A percentile compares a stretch with the other conserved stretches of the same genome.
These are phyloP conservation scores for Mimumesa dahlbomi DNA, from an alignment of 2,888 invertebrate species.

Conservation along the genomic window DNA sequence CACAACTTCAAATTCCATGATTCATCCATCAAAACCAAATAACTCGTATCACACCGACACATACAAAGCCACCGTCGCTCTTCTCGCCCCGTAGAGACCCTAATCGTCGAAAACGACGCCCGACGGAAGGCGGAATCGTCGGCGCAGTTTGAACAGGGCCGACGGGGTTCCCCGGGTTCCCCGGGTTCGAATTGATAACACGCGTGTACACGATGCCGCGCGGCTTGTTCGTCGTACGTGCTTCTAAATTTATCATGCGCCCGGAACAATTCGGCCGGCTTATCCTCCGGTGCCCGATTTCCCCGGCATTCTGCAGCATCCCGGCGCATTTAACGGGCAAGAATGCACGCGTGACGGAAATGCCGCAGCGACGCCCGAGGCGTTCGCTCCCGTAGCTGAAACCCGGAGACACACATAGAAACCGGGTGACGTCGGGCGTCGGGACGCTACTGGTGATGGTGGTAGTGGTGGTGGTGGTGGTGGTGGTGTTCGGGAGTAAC, in stretches of 20 bases:
- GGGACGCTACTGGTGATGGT: too few species aligned
- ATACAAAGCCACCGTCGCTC: too few species aligned
- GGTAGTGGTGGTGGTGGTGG: too few species aligned
- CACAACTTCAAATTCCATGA: too few species aligned
- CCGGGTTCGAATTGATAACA: conserved; percentile 39
- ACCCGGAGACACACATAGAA: conserved; percentile 21
- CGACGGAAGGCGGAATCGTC: too few species aligned
- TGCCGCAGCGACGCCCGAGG: conserved; percentile 25
- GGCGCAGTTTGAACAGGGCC: too few species aligned
- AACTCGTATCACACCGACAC: too few species aligned
- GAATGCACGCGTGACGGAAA: conserved; percentile 53
- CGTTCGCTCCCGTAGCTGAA: conserved; percentile 21
- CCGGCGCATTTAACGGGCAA: conserved; percentile 46
- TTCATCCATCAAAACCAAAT: too few species aligned
- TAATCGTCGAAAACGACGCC: too few species aligned
- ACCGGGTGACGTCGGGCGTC: too few species aligned
- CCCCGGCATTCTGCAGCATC: conserved; percentile 34
- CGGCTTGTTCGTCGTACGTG: background rate
- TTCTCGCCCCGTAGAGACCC: too few species aligned
- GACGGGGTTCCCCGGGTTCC: too few species aligned
- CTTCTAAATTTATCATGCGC: conserved; percentile 39
- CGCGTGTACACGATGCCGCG: conserved; percentile 2
- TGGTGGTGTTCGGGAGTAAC: conserved; percentile 4
- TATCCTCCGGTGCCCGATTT: conserved; percentile 49
- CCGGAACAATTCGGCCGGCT: conserved; percentile 52